phyloP scores from a whole-genome alignment of 2,797 vertebrate genomes.

The Muraenolepis orangiensis region DNA sequence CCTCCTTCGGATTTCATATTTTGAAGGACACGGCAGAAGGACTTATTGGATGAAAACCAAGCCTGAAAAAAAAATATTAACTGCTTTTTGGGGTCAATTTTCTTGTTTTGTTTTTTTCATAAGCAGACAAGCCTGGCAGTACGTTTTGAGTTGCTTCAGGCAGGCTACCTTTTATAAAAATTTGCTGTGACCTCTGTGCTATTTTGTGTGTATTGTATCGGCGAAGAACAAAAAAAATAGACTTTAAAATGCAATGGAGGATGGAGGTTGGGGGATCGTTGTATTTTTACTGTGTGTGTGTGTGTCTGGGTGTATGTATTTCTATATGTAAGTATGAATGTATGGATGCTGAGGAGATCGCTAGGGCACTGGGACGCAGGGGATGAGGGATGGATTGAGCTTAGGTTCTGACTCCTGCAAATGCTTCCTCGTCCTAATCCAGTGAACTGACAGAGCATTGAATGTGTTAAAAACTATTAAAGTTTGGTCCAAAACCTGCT shows the following conservation, averaged over 20 bases:
- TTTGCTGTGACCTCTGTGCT: slow-evolving; percentile 74
- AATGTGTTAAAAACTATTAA: slow-evolving; percentile 5
- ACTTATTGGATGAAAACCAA: slow-evolving; percentile 35
- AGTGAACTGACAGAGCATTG: slow-evolving; percentile 3
- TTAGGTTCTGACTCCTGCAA: neutral
- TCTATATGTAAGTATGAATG: neutral
- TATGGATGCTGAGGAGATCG: slow-evolving; percentile 1
- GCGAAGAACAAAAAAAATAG: slow-evolving; percentile 64
- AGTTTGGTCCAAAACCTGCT: slow-evolving; percentile 3
- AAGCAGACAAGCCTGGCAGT: slow-evolving; percentile 57
- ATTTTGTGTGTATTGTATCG: slow-evolving; percentile 73
- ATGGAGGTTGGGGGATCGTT: slow-evolving; percentile 41
- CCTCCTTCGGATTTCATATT: neutral
- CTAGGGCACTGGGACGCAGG: neutral
- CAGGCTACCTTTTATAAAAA: slow-evolving; percentile 73
- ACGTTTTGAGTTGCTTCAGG: slow-evolving; percentile 65
- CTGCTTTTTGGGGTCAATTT: slow-evolving; percentile 23
- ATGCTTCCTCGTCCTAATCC: slow-evolving; percentile 2
- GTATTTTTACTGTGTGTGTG: slow-evolving; percentile 66
- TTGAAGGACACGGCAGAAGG: slow-evolving; percentile 36
- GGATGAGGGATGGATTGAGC: neutral
- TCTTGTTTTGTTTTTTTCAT: slow-evolving; percentile 46
- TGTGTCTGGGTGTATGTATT: slow-evolving; percentile 7
- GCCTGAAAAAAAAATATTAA: slow-evolving; percentile 16
- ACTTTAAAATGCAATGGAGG: slow-evolving; percentile 55